Evolutionary conservation across 2,888 invertebrate species (phyloP).

Genomic region (Cetonia aurata): DNA sequence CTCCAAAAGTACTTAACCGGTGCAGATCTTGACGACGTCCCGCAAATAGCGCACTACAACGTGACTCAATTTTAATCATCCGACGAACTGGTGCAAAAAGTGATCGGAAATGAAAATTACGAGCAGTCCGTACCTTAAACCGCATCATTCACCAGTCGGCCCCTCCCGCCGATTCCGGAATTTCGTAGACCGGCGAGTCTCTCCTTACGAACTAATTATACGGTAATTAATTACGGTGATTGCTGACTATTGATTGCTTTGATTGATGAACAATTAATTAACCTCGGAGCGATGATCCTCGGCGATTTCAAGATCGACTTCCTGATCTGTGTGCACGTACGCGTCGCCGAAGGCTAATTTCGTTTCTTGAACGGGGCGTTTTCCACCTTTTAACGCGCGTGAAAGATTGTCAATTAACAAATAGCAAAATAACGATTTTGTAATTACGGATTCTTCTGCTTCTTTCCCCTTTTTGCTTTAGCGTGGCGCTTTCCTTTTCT

Average conservation of each 20-base stretch:
- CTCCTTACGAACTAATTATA: conserved; percentile 45
- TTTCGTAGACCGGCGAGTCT: conserved; percentile 34
- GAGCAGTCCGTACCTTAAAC: conserved; percentile 47
- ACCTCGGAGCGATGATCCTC: neutral
- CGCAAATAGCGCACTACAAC: too few species aligned
- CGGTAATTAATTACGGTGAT: conserved; percentile 44
- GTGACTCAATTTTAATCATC: conserved; percentile 28
- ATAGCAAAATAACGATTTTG: conserved; percentile 42
- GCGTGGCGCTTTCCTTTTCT: conserved; percentile 10
- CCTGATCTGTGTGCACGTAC: neutral
- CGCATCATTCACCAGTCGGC: conserved; percentile 43
- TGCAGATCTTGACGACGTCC: too few species aligned
- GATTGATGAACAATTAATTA: conserved; percentile 45
- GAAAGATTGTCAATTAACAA: conserved; percentile 25
- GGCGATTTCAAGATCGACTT: neutral
- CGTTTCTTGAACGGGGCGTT: conserved; percentile 4
- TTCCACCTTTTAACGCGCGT: conserved; percentile 4
- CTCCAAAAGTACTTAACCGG: too few species aligned
- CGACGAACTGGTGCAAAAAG: conserved; percentile 8
- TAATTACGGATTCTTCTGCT: conserved; percentile 28
- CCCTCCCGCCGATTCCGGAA: conserved; percentile 48
- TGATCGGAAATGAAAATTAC: conserved; percentile 55
- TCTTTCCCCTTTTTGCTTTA: conserved; percentile 9
- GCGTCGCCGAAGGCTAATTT: neutral
- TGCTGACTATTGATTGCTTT: conserved; percentile 40